A percentile compares a stretch with the other conserved stretches of the same genome.
phyloP scores from a whole-genome alignment of 2,113 vertebrate species.

The Numida meleagris region DNA sequence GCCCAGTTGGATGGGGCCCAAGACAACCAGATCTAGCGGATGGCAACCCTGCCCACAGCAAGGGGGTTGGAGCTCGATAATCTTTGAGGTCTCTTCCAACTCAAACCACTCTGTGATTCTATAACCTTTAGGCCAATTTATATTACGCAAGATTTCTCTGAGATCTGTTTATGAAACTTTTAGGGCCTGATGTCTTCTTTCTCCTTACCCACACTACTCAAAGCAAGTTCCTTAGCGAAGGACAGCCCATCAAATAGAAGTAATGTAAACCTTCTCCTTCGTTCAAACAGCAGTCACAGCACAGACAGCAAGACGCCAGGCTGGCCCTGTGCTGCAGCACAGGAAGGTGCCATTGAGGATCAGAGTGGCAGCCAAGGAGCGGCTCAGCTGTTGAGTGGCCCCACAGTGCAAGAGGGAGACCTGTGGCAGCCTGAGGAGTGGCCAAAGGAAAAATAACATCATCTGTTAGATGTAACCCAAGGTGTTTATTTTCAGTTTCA shows the following conservation, averaged over 20 bases:
- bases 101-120: too few relatives aligned
- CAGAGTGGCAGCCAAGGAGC: not conserved
- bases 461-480: not conserved
- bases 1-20: too few relatives aligned
- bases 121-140: not conserved
- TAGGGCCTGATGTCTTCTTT: not conserved
- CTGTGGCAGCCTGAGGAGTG: not conserved
- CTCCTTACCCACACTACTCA: not conserved
- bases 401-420: not conserved
- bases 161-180: not conserved
- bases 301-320: not conserved
- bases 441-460: not conserved
- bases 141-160: not conserved
- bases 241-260: not conserved
- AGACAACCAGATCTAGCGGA: too few relatives aligned
- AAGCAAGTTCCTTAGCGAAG: not conserved
- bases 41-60: too few relatives aligned
- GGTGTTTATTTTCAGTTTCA: constrained; percentile 2
- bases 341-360: not conserved
- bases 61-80: too few relatives aligned
- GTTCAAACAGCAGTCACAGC: not conserved
- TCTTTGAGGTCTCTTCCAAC: too few relatives aligned
- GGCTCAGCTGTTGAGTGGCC: not conserved
- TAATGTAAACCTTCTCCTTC: not conserved
- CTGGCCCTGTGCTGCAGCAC: not conserved